Percentiles rank a stretch among this genome's conserved stretches.
phyloP scores from a whole-genome alignment of 2,113 vertebrate genomes.

The Leucoraja erinaceus region DNA sequence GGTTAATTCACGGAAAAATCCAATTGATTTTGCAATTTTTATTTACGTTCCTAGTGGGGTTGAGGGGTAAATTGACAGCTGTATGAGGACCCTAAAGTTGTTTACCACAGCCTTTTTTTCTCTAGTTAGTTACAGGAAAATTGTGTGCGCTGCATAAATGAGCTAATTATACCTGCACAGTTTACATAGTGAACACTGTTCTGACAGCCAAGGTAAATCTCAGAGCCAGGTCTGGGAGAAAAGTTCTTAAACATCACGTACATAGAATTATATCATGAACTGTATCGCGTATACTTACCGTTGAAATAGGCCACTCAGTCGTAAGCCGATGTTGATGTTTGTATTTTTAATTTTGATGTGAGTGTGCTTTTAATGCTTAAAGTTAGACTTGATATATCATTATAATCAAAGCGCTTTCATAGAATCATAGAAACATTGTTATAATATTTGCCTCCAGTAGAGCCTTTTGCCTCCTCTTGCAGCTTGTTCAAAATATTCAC shows the following conservation, averaged over 20 bases:
- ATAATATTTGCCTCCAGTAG: no score
- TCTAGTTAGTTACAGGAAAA: constrained; percentile 9
- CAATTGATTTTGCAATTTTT: constrained; percentile 6
- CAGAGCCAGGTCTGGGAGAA: not conserved
- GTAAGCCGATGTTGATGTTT: not conserved
- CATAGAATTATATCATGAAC: not conserved
- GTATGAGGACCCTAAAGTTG: constrained; percentile 22
- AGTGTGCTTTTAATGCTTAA: not conserved
- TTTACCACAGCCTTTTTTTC: not conserved
- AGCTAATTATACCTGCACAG: constrained; percentile 23
- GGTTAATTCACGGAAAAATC: not conserved
- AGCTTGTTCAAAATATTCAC: no score
- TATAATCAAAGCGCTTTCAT: no score
- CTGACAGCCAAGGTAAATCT: constrained; percentile 14
- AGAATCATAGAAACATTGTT: no score
- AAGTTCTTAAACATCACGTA: not conserved
- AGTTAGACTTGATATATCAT: not conserved
- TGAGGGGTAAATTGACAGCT: constrained; percentile 13
- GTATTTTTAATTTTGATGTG: not conserved
- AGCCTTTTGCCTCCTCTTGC: no score
- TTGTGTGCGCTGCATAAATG: constrained; percentile 13
- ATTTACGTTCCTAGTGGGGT: constrained; percentile 2
- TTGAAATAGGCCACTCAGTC: no score
- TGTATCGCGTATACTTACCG: not conserved
- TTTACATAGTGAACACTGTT: not conserved